Base-by-base conservation (phyloP, 1,140 invertebrate genomes). In the Manduca sexta region DNA sequence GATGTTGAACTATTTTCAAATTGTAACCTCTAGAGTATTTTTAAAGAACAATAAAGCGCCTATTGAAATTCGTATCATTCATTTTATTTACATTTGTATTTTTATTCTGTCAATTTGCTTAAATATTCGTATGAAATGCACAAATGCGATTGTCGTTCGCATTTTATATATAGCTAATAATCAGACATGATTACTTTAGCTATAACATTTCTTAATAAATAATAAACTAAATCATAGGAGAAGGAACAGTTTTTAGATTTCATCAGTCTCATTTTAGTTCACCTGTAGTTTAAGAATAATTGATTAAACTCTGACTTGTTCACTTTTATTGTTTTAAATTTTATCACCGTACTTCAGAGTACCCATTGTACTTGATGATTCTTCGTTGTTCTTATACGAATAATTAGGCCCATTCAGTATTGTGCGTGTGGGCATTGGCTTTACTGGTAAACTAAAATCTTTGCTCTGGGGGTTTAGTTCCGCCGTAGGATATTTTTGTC, bases 261-360 rank as follows among this genome's bases (percentile, higher is more conserved):
- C 10, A 12, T 13, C 33, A 35, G 1, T 2, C n/a, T 12, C 14
- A 35, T 1, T 31, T 31, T 4, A 14, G 33, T 35, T 35, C 3
- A 12, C 10, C 6, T n/a, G 14, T n/a, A 12, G 12, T 35, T 35
- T 13, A 14, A n/a, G 5, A 35, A 8, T 12, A 35, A n/a, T n/a
- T n/a, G n/a, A n/a, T n/a, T n/a, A n/a, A n/a, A n/a, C n/a, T n/a
- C 33, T 35, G n/a, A n/a, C 14, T 35, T 12, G 5, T n/a, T 35
- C n/a, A 35, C 14, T 1, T 8, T n/a, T 49, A 47, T 52, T 49
- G 56, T 18, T 55, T 63, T 45, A 82, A 59, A 82, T 76, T 79
- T 81, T 84, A 58, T 84, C 81, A 74, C 80, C 80, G 63, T 84
- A 84, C 56, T 79, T 82, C 12, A 74, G 51, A 52, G 70, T 77